A percentile compares a stretch with the other conserved stretches of the same genome.
These are phyloP conservation scores for Xenops minutus DNA, from an alignment of 2,797 vertebrate species.

Conservation along the genomic window DNA sequence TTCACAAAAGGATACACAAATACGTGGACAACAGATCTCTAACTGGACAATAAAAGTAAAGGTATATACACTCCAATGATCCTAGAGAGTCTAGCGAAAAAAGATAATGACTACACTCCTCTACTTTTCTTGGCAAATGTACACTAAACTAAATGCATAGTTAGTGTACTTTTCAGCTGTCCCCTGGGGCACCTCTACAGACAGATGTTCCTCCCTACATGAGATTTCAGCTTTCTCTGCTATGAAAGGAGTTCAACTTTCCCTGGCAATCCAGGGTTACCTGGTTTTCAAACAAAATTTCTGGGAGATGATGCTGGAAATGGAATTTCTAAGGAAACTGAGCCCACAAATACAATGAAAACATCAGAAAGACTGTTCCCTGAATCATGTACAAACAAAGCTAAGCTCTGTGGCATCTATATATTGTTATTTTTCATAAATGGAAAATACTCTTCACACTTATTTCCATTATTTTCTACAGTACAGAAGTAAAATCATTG, in stretches of 20 bases:
- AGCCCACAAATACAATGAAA: neutral
- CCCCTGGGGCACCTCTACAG: neutral
- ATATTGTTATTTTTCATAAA: accelerated
- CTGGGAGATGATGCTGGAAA: neutral
- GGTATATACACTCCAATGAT: neutral
- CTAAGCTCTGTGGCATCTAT: neutral
- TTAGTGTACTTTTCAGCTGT: neutral
- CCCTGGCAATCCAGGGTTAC: neutral
- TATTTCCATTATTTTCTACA: neutral
- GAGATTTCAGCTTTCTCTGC: neutral
- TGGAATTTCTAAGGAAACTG: neutral
- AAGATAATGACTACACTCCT: accelerated
- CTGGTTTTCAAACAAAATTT: neutral
- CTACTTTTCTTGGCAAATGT: neutral
- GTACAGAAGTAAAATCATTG: neutral
- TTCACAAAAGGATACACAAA: neutral
- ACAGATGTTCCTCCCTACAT: neutral
- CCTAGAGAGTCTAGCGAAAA: neutral
- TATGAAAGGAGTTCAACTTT: neutral
- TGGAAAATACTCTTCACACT: neutral
- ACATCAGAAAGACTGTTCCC: neutral
- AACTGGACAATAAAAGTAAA: neutral
- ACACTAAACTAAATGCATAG: neutral
- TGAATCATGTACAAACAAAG: neutral
- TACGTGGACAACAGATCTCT: neutral